Percentiles rank a stretch among this genome's conserved stretches.
phyloP scores from a whole-genome alignment of 2,113 vertebrate genomes.

The Brachyistius frenatus region DNA sequence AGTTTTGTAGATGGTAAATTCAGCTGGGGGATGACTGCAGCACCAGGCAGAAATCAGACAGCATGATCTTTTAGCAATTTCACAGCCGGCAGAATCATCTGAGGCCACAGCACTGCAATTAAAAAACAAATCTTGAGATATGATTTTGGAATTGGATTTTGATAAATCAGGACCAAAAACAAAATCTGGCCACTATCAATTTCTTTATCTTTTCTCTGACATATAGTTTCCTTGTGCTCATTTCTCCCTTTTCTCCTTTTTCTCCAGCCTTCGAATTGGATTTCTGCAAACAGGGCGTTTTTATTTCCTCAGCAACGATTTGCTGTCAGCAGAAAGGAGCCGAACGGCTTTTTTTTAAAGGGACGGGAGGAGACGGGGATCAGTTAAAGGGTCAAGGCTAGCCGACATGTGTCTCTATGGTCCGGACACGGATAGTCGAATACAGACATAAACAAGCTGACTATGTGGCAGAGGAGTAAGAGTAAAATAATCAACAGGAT shows the following conservation, averaged over 20 bases:
- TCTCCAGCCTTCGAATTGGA: conserved; percentile 4
- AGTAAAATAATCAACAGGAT: neutral
- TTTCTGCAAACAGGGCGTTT: conserved; percentile 60
- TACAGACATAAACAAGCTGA: conserved; percentile 20
- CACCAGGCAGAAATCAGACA: conserved; percentile 18
- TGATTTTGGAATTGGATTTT: conserved; percentile 11
- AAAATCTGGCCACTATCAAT: neutral
- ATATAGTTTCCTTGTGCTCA: conserved; percentile 5
- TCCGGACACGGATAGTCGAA: neutral
- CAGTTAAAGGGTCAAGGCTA: conserved; percentile 10
- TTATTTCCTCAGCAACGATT: conserved; percentile 60
- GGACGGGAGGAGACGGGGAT: conserved; percentile 23
- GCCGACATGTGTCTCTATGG: neutral
- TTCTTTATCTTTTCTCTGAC: neutral
- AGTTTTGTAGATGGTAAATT: conserved; percentile 13
- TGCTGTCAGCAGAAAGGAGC: conserved; percentile 71
- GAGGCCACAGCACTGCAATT: conserved; percentile 10
- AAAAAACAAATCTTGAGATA: conserved; percentile 33
- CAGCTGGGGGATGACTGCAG: conserved; percentile 16
- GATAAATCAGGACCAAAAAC: neutral
- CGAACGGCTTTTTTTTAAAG: conserved; percentile 35
- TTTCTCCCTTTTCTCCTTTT: conserved; percentile 11
- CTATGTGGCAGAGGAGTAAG: neutral
- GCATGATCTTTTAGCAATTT: conserved; percentile 35
- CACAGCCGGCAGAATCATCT: conserved; percentile 10